Evolutionary conservation across 2,888 invertebrate species (phyloP).

Genomic region (Xanthia icteritia): DNA sequence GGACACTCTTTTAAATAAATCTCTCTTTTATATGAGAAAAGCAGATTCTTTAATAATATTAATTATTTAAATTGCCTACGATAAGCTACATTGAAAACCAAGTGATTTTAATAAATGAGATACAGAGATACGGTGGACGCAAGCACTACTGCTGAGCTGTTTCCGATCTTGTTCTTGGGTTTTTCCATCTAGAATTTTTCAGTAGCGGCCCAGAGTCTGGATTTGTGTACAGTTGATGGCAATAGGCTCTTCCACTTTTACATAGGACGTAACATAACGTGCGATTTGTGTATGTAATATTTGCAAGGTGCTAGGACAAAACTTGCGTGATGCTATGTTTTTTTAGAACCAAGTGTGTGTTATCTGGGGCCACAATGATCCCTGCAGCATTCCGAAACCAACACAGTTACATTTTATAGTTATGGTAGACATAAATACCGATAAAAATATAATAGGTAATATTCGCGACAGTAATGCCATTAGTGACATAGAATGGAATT

Average conservation of each 20-base stretch:
- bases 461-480: constrained; percentile 4
- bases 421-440: constrained; percentile 17
- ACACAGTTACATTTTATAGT: constrained; percentile 11
- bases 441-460: constrained; percentile 35
- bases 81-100: not conserved
- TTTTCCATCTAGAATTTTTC: not conserved
- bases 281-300: not conserved
- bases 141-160: not conserved
- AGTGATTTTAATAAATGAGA: not conserved
- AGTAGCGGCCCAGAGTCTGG: not conserved
- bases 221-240: not conserved
- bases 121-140: not conserved
- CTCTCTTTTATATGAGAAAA: too few relatives aligned
- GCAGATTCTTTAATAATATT: not conserved
- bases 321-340: not conserved
- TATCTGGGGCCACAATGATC: not conserved
- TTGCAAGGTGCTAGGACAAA: not conserved
- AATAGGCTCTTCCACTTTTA: not conserved
- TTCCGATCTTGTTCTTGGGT: not conserved
- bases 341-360: not conserved
- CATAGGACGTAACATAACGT: not conserved
- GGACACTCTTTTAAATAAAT: too few relatives aligned
- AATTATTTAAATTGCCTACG: not conserved
- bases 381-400: not conserved
- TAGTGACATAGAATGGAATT: constrained; percentile 16